Evolutionary conservation across 2,797 vertebrate species (phyloP), one percentile per base, ranked within the genome.

Genomic region (Enteromius unitaeniatus): DNA sequence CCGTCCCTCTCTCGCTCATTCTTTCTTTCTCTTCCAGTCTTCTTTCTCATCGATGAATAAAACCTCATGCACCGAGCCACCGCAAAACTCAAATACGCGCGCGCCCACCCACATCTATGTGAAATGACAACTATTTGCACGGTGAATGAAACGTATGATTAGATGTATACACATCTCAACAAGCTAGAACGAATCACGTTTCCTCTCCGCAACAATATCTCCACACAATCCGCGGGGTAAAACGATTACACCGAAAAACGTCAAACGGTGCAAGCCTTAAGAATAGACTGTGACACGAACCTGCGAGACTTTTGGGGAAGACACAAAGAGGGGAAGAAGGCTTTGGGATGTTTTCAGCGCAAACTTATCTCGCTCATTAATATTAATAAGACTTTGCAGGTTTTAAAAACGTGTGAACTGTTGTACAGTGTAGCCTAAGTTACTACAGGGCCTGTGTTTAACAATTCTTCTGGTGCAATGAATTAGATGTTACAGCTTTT

Each of bases 171-270:
- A 93, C 91, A 92, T 92, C 91, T 93, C 88, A 90, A 92, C 40
- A 92, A 94, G 93, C 93, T 95, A 95, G 95, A 97, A 96, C 95
- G 94, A 98, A 97, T 97, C 93, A 88, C 82, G 91, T 96, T 97
- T 95, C 92, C 93, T 93, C 86, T 87, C 85, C 84, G 72, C 51
- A 73, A 87, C 78, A 73, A 79, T 91, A 83, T 82, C 85, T 55
- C 83, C 19, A 75, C 78, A 84, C 83, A 75, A 80, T 84, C 78
- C 47, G 58, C 58, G 47, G 75, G 91, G 90, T 92, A 92, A 94
- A 94, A 93, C 92, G 92, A 93, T 94, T 92, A 93, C 92, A 93
- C 87, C 53, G 91, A 92, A 90, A 93, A 93, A 92, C 91, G 92
- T 93, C 93, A 94, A 87, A 88, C 89, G 89, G 47, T 84, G 69